phyloP scores from a whole-genome alignment of 2,888 invertebrate genomes.

The Tuberolachnus salignus region DNA sequence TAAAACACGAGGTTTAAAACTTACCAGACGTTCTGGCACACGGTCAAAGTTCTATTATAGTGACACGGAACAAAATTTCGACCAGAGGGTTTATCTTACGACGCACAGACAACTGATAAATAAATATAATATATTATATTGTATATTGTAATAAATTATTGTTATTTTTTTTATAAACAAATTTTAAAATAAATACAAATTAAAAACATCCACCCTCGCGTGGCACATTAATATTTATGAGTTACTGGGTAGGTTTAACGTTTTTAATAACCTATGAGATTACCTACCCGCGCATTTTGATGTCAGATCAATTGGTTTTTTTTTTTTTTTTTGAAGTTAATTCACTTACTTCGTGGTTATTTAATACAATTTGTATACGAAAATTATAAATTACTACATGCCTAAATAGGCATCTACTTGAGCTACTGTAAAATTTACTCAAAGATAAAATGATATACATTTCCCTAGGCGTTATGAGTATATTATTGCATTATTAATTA shows the following conservation, averaged over 20 bases:
- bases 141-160: conserved; percentile 28
- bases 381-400: too few species aligned
- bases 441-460: too few species aligned
- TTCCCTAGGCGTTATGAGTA: too few species aligned
- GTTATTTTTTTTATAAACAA: conserved; percentile 2
- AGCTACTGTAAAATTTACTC: too few species aligned
- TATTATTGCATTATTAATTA: too few species aligned
- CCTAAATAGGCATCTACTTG: too few species aligned
- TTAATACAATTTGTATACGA: too few species aligned
- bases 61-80: conserved; percentile 35
- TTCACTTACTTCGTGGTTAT: too few species aligned
- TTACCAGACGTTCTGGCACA: conserved; percentile 33
- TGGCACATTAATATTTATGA: conserved; percentile 10
- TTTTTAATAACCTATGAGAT: background rate
- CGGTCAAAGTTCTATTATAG: conserved; percentile 31
- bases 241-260: background rate
- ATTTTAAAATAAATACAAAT: conserved; percentile 28
- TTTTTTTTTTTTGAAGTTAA: background rate
- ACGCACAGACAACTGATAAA: background rate
- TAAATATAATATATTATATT: background rate
- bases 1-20: conserved; percentile 1
- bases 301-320: conserved; percentile 18
- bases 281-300: background rate
- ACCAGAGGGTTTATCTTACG: conserved; percentile 23
- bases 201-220: too few species aligned